A percentile compares a stretch with the other conserved stretches of the same genome.
Evolutionary conservation across 64 coral and sea anemone species (phyloP).

Genomic region (Montipora efflorescens): DNA sequence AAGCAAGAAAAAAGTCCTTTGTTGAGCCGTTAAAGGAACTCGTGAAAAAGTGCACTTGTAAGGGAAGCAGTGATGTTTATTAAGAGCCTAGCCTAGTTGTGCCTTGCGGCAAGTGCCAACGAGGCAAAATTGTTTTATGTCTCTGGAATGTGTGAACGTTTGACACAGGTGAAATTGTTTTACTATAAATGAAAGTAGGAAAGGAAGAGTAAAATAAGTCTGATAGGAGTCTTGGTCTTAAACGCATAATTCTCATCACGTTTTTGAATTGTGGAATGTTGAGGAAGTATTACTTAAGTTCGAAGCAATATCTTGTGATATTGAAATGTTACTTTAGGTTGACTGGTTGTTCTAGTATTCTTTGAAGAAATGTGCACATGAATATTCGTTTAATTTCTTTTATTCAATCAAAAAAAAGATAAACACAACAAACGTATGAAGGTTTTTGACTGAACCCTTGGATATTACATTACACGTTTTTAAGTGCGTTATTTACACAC

Average conservation of each 20-base stretch:
- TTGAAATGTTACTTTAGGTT: not conserved
- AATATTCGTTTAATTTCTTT: slow-evolving; percentile 23
- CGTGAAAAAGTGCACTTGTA: too few species aligned
- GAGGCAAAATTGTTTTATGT: not conserved
- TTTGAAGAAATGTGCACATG: slow-evolving; percentile 27
- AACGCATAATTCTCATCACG: not conserved
- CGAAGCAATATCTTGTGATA: too few species aligned
- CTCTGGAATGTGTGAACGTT: not conserved
- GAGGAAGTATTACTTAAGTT: not conserved
- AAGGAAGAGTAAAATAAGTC: not conserved
- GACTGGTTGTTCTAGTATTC: slow-evolving; percentile 7
- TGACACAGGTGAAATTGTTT: slow-evolving; percentile 1
- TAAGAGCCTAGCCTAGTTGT: too few species aligned
- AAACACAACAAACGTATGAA: not conserved
- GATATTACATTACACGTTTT: too few species aligned
- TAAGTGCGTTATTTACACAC: too few species aligned
- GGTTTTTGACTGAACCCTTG: not conserved
- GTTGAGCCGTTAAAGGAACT: too few species aligned
- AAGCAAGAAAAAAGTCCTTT: too few species aligned
- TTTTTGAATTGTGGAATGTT: not conserved
- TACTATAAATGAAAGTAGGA: not conserved
- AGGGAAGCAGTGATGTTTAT: too few species aligned
- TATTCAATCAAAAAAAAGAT: not conserved
- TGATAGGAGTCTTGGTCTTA: not conserved
- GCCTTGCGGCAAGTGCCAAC: not conserved